These are phyloP conservation scores for Drosophila parthenogenetica DNA, from an alignment of 2,888 invertebrate genomes.

Conservation along the genomic window DNA sequence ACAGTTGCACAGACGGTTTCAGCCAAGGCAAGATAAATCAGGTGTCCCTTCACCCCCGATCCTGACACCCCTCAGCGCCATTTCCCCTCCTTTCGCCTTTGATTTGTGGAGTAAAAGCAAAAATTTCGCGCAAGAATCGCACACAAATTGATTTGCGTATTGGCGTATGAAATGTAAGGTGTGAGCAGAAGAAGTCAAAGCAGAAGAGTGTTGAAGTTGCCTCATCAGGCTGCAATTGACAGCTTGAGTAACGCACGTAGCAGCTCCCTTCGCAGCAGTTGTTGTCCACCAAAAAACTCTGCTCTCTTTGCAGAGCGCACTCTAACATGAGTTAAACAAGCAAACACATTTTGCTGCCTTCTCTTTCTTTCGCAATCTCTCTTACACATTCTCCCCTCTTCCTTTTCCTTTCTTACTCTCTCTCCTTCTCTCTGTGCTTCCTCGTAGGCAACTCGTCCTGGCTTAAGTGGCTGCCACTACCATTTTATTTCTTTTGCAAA, in stretches of 20 bases:
- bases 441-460: slow-evolving; percentile 29
- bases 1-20: slow-evolving; percentile 22
- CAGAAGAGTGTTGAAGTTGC: background rate
- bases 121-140: slow-evolving; percentile 54
- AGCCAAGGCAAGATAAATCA: slow-evolving; percentile 10
- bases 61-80: background rate
- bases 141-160: slow-evolving; percentile 69
- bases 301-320: background rate
- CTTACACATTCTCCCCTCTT: no score
- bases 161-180: slow-evolving; percentile 33
- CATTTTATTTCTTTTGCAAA: slow-evolving; percentile 70
- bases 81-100: slow-evolving; percentile 10
- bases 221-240: slow-evolving; percentile 61
- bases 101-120: slow-evolving; percentile 40
- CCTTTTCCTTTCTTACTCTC: background rate
- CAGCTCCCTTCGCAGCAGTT: background rate
- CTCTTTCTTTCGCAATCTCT: no score
- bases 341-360: slow-evolving; percentile 50
- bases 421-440: background rate
- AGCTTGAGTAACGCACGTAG: slow-evolving; percentile 56
- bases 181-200: slow-evolving; percentile 9
- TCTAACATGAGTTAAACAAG: slow-evolving; percentile 46
- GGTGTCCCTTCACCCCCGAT: background rate
- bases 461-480: slow-evolving; percentile 68
- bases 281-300: background rate